Conservation (phyloP, 2,113 vertebrate genomes). For the Pterophyllum scalare region DNA sequence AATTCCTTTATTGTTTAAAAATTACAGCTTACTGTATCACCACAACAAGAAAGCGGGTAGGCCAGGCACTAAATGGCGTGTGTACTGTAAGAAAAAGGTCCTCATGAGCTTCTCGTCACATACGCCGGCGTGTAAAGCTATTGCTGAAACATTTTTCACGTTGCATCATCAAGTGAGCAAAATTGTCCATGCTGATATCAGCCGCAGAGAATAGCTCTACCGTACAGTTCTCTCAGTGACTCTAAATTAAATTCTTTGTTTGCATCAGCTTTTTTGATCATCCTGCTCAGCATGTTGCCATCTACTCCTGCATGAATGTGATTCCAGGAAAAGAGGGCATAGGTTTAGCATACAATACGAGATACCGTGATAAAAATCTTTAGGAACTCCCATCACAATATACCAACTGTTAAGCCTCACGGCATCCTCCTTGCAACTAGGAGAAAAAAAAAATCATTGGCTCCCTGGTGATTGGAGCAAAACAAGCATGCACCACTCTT, state of each 20-base stretch:
- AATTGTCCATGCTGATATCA: constrained; percentile 31
- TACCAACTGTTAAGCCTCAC: background rate
- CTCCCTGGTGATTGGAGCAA: no score
- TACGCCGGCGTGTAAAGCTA: constrained; percentile 16
- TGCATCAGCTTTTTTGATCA: constrained; percentile 68
- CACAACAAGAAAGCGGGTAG: background rate
- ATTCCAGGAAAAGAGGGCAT: constrained; percentile 17
- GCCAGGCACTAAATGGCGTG: background rate
- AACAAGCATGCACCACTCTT: no score
- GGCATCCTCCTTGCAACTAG: background rate
- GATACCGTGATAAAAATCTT: background rate
- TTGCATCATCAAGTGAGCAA: constrained; percentile 64
- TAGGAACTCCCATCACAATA: constrained; percentile 4
- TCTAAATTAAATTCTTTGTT: constrained; percentile 36
- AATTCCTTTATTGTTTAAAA: background rate
- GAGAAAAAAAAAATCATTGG: background rate
- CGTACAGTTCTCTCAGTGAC: constrained; percentile 46
- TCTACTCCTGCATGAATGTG: constrained; percentile 17
- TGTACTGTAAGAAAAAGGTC: background rate
- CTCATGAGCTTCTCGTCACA: constrained; percentile 8
- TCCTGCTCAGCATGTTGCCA: constrained; percentile 35
- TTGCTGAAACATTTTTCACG: constrained; percentile 52
- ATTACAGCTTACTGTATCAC: background rate
- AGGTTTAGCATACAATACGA: constrained; percentile 12
- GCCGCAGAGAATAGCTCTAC: constrained; percentile 41